Evolutionary conservation across 2,888 invertebrate species (phyloP).

Genomic region (Andrena fulva): DNA sequence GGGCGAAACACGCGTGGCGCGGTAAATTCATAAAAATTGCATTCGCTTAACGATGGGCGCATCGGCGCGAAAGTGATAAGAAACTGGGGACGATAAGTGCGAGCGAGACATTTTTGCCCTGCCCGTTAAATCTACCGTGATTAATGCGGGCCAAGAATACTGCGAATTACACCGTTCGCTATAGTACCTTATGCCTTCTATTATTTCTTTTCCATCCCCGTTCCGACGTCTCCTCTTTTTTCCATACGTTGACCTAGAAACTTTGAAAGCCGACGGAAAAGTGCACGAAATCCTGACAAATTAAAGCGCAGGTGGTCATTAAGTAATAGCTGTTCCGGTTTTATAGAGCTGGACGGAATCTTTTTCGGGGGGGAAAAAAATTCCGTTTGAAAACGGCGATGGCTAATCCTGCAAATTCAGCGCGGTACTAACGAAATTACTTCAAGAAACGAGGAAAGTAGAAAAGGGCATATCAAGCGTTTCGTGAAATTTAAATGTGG

Average conservation of each 20-base stretch:
- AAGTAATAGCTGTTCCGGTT: conserved; percentile 50
- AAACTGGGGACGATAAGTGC: conserved; percentile 40
- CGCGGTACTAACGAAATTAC: conserved; percentile 46
- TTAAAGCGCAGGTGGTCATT: conserved; percentile 47
- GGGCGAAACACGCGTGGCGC: neutral
- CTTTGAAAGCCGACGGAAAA: conserved; percentile 41
- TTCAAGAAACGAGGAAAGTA: neutral
- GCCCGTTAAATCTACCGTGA: conserved; percentile 51
- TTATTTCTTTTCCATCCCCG: conserved; percentile 5
- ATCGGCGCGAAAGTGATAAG: conserved; percentile 59
- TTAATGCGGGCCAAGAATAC: conserved; percentile 47
- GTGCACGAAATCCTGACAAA: conserved; percentile 46
- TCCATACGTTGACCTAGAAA: conserved; percentile 54
- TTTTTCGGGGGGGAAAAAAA: conserved; percentile 5
- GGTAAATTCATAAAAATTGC: conserved; percentile 47
- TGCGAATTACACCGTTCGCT: conserved; percentile 41
- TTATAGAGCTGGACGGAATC: conserved; percentile 9
- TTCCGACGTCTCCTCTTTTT: conserved; percentile 24
- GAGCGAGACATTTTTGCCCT: conserved; percentile 38
- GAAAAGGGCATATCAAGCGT: neutral
- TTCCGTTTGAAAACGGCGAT: conserved; percentile 20
- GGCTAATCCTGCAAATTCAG: conserved; percentile 14
- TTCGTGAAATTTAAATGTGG: conserved; percentile 8
- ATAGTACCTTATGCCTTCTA: conserved; percentile 50
- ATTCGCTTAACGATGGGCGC: conserved; percentile 41